These are phyloP conservation scores for Oceanodroma leucorhoa DNA, from an alignment of 2,797 vertebrate genomes.

Conservation along the genomic window DNA sequence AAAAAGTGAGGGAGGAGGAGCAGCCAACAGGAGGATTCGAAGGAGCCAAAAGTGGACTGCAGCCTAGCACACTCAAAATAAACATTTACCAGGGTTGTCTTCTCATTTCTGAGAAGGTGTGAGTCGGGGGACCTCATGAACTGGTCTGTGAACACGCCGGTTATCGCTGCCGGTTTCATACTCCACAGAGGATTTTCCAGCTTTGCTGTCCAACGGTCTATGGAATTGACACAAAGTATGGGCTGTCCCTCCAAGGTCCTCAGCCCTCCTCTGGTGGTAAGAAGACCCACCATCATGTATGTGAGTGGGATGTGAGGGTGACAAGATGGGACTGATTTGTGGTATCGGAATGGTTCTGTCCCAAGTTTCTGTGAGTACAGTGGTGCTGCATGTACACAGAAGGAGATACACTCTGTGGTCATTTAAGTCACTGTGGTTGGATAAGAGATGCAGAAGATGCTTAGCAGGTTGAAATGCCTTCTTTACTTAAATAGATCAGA, in stretches of 20 bases:
- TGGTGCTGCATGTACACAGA: neutral
- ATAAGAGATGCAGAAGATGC: neutral
- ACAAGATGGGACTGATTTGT: neutral
- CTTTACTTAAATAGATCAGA: neutral
- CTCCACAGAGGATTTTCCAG: neutral
- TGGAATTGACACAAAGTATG: neutral
- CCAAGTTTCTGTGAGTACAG: neutral
- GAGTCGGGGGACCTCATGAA: neutral
- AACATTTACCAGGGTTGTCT: neutral
- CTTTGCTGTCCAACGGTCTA: neutral
- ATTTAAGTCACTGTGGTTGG: neutral
- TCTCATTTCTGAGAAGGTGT: neutral
- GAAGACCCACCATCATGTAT: neutral
- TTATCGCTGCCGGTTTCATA: neutral
- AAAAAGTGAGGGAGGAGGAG: neutral
- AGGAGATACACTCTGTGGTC: neutral
- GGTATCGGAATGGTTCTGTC: neutral
- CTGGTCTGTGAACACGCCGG: neutral
- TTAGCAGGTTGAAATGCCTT: neutral
- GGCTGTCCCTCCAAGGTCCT: neutral
- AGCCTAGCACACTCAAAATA: neutral
- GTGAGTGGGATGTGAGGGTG: neutral
- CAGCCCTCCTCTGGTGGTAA: neutral
- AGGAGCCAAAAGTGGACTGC: neutral
- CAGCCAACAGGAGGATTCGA: neutral